phyloP scores from a whole-genome alignment of 2,797 vertebrate species.

The Podargus strigoides region DNA sequence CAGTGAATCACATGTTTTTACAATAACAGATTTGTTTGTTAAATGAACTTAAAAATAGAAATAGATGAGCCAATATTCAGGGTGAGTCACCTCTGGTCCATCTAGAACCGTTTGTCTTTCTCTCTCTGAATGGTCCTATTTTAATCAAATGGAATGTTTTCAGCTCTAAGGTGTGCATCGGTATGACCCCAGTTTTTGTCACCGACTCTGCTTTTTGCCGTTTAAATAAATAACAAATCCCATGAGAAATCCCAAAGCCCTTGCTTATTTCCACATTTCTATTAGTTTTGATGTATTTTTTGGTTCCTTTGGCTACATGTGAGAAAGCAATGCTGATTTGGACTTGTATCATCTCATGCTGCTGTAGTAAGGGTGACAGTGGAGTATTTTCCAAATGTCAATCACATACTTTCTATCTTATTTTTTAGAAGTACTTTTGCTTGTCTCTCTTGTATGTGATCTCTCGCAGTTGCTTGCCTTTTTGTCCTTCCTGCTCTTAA shows the following conservation, averaged over 20 bases:
- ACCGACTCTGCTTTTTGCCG: background rate
- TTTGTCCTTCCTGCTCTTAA: conserved; percentile 33
- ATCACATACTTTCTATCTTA: background rate
- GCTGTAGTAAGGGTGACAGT: background rate
- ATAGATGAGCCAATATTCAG: background rate
- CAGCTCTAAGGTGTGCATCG: background rate
- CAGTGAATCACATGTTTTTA: background rate
- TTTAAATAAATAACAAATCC: background rate
- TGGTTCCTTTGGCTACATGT: background rate
- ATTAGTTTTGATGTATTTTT: background rate
- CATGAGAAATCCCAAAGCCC: background rate
- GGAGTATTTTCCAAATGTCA: background rate
- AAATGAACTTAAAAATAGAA: background rate
- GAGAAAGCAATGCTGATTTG: background rate
- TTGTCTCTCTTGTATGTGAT: background rate
- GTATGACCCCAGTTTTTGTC: background rate
- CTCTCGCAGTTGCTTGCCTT: background rate
- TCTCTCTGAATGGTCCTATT: background rate
- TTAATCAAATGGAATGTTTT: background rate
- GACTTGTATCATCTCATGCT: background rate
- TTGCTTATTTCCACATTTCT: background rate
- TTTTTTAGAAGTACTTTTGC: background rate
- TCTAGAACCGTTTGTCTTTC: background rate
- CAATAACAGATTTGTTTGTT: background rate
- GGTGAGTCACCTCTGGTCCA: background rate